phyloP scores from a whole-genome alignment of 2,797 vertebrate genomes.

The Peromyscus melanophrys region DNA sequence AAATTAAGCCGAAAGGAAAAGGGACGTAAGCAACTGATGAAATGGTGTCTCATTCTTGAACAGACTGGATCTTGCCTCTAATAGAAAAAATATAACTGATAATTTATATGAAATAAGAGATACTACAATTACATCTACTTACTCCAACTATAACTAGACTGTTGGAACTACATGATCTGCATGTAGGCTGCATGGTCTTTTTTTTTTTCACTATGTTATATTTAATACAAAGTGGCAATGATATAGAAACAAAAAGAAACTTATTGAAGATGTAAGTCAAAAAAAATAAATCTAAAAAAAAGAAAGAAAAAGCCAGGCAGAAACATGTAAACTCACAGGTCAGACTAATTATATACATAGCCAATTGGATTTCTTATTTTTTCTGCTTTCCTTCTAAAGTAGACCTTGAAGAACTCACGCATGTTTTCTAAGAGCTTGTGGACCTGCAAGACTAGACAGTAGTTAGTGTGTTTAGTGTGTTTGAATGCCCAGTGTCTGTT shows the following conservation, averaged over 20 bases:
- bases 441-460: neutral
- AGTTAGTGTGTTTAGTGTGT: neutral
- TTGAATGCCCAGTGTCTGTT: conserved; percentile 18
- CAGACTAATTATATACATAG: neutral
- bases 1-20: neutral
- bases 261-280: neutral
- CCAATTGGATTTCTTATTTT: neutral
- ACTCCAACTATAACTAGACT: neutral
- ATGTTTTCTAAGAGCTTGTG: neutral
- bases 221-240: neutral
- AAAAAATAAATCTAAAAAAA: neutral
- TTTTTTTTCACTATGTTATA: neutral
- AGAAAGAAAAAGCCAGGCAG: neutral
- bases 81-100: neutral
- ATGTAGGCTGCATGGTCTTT: neutral
- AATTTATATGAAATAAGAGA: neutral
- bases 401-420: neutral
- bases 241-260: conserved; percentile 16
- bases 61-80: neutral
- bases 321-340: neutral
- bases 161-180: neutral
- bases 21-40: neutral
- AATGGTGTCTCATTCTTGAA: neutral
- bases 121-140: neutral
- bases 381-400: neutral